A percentile compares a stretch with the other conserved stretches of the same genome.
Evolutionary conservation across 2,888 invertebrate species (phyloP).

Genomic region (Parthenolecanium corni): DNA sequence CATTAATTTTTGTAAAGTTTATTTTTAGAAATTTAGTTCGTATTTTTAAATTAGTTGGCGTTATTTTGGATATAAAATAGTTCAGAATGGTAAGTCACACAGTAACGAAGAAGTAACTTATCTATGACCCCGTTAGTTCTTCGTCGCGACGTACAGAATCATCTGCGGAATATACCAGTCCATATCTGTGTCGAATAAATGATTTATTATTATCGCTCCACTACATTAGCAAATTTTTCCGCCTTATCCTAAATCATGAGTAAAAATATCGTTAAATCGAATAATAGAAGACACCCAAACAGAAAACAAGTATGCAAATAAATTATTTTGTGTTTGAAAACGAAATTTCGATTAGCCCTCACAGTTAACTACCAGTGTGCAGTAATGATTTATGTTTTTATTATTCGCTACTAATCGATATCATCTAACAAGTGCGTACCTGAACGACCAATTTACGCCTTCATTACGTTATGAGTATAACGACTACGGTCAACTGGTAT

Average conservation of each 20-base stretch:
- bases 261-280: conserved; percentile 4
- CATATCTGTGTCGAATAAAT: not conserved
- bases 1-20: conserved; percentile 15
- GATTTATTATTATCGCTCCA: not conserved
- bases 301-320: conserved; percentile 21
- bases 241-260: conserved; percentile 1
- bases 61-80: conserved; percentile 19
- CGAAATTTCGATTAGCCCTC: too few relatives aligned
- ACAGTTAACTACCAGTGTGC: too few relatives aligned
- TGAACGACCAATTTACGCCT: too few relatives aligned
- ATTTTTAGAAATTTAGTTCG: conserved; percentile 21
- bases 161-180: conserved; percentile 2
- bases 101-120: too few relatives aligned
- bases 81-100: conserved; percentile 16
- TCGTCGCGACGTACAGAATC: conserved; percentile 1
- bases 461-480: too few relatives aligned
- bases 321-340: too few relatives aligned
- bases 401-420: too few relatives aligned
- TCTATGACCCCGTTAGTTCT: too few relatives aligned
- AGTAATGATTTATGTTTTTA: too few relatives aligned
- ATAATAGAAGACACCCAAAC: not conserved
- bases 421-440: too few relatives aligned
- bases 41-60: conserved; percentile 23
- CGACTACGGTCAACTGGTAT: too few relatives aligned
- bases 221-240: not conserved